These are phyloP conservation scores for Lasioglossum zephyrum DNA, from an alignment of 2,888 invertebrate species.

Conservation along the genomic window DNA sequence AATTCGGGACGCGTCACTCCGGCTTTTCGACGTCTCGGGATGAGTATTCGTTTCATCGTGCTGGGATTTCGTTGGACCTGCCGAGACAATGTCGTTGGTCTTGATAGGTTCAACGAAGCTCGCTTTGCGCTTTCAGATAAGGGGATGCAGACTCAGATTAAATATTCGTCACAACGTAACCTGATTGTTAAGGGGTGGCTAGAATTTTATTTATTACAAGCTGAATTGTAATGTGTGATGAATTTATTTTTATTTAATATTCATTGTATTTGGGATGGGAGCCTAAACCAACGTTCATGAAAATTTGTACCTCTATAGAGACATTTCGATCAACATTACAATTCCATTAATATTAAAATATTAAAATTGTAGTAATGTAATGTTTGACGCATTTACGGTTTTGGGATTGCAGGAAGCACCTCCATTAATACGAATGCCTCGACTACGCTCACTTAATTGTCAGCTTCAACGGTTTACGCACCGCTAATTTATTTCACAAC, in stretches of 20 bases:
- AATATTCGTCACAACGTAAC: not conserved
- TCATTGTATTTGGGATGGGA: not conserved
- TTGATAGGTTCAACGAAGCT: not conserved
- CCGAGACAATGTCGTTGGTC: not conserved
- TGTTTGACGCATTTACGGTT: not conserved
- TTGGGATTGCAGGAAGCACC: not conserved
- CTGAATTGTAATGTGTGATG: not conserved
- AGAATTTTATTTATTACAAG: not conserved
- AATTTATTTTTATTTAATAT: not conserved
- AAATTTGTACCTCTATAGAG: not conserved
- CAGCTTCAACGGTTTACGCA: not conserved
- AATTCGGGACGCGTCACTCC: not conserved
- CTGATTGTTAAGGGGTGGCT: not conserved
- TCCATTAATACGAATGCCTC: not conserved
- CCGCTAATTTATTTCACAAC: not conserved
- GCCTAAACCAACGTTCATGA: not conserved
- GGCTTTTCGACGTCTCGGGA: conserved; percentile 1
- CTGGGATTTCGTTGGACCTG: not conserved
- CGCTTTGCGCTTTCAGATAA: not conserved
- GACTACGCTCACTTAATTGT: not conserved
- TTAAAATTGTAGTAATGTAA: not conserved
- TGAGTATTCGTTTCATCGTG: not conserved
- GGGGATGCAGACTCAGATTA: not conserved
- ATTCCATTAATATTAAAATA: no score
- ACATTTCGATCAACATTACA: not conserved